Evolutionary conservation across 2,888 invertebrate genomes (phyloP), one percentile per base, ranked within the genome.

Genomic region (Ceramica pisi): DNA sequence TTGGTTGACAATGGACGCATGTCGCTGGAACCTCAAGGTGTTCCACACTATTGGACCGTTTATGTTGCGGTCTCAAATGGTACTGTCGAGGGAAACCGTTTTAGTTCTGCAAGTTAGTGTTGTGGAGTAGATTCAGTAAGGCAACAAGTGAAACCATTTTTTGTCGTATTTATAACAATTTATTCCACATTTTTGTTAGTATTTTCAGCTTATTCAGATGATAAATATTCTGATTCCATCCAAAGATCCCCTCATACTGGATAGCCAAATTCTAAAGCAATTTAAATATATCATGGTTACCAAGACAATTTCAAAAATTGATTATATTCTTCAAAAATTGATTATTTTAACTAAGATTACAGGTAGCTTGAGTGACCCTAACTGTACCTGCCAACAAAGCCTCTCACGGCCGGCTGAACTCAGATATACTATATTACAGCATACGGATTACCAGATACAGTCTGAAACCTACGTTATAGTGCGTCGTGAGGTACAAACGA

Each of bases 391-490:
- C 68, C 60, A 73, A 71, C 77, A 78, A 82, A 82, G 80, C 74
- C 31, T 75, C 69, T 72, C 51, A 77, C 72, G 79, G 66, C 53
- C 59, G 69, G 68, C 46, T 67, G 71, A 62, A 75, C 38, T 57
- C 61, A 80, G 70, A 71, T 80, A 79, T 73, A 69, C 67, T 50
- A 62, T 41, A 66, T 66, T 65, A 73, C 44, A 67, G 70, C 62
- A 67, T 66, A 70, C 51, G 74, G 66, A 75, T 83, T 86, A 80
- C 67, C 68, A 72, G 74, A 78, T 85, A 74, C 65, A 60, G 57
- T 71, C 60, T 68, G 65, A 59, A 75, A 71, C 74, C 59, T 72
- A 72, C 61, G 62, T 71, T 74, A 70, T 73, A 63, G 19, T 63
- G 9, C 41, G 46, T 64, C 48, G 16, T 53, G 56, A 57, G 50